A percentile compares a stretch with the other conserved stretches of the same genome.
Evolutionary conservation across 2,113 vertebrate genomes (phyloP).

Genomic region (Chamaea fasciata): DNA sequence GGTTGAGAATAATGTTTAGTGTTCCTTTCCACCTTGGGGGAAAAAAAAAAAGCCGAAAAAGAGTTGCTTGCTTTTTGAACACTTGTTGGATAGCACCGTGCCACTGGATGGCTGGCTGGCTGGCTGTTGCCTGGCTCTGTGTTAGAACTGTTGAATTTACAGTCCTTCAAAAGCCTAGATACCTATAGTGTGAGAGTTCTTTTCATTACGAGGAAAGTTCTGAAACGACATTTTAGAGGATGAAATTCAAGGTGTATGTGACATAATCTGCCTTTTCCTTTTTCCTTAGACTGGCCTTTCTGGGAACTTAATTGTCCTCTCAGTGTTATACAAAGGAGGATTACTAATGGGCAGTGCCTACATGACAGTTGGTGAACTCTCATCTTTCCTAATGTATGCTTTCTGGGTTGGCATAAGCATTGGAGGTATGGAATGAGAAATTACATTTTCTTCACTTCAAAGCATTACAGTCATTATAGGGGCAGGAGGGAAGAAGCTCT

Average conservation of each 20-base stretch:
- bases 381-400: slow-evolving; percentile 96
- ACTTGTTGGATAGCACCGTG: not conserved
- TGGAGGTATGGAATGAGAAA: slow-evolving; percentile 77
- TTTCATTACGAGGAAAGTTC: not conserved
- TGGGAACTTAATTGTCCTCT: slow-evolving; percentile 92
- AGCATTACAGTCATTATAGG: not conserved
- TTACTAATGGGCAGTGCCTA: slow-evolving; percentile 87
- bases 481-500: not conserved
- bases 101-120: not conserved
- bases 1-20: not conserved
- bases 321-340: slow-evolving; percentile 95
- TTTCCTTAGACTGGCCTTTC: slow-evolving; percentile 79
- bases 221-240: not conserved
- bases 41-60: not conserved
- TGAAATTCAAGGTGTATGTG: not conserved
- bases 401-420: slow-evolving; percentile 98
- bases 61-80: not conserved
- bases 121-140: not conserved
- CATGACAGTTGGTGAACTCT: slow-evolving; percentile 95
- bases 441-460: not conserved
- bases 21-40: not conserved
- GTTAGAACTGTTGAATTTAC: not conserved
- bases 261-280: not conserved
- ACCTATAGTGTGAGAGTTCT: not conserved
- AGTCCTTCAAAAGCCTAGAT: not conserved